These are phyloP conservation scores for Sula dactylatra DNA, from an alignment of 2,113 vertebrate species.

Conservation along the genomic window DNA sequence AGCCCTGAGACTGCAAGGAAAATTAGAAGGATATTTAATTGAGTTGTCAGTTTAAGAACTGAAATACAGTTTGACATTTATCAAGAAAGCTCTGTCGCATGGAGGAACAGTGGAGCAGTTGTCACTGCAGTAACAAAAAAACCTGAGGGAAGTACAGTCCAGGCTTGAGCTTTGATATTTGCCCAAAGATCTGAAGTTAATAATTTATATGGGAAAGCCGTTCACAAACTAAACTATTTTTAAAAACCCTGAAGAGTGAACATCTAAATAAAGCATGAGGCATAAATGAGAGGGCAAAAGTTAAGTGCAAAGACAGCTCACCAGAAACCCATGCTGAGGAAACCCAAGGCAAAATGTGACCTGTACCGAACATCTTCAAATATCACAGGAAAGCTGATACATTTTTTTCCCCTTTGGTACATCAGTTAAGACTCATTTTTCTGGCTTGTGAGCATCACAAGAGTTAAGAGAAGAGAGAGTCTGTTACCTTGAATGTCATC, in stretches of 20 bases:
- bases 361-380: not conserved
- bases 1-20: not conserved
- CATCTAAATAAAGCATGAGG: not conserved
- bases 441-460: not conserved
- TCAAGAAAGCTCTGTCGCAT: not conserved
- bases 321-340: not conserved
- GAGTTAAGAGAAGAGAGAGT: not conserved
- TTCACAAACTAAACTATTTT: not conserved
- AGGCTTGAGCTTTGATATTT: not conserved
- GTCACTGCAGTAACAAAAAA: not conserved
- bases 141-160: not conserved
- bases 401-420: not conserved
- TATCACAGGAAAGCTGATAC: not conserved
- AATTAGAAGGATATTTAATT: not conserved
- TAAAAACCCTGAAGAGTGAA: not conserved
- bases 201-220: not conserved
- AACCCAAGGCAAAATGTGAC: not conserved
- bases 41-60: not conserved
- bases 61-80: not conserved
- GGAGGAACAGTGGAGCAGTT: not conserved
- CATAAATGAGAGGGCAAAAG: not conserved
- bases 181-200: not conserved
- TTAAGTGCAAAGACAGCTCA: not conserved
- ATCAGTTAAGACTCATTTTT: not conserved
- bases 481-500: conserved; percentile 97